phyloP scores from a whole-genome alignment of 2,888 invertebrate species.

The Tachina lurida region DNA sequence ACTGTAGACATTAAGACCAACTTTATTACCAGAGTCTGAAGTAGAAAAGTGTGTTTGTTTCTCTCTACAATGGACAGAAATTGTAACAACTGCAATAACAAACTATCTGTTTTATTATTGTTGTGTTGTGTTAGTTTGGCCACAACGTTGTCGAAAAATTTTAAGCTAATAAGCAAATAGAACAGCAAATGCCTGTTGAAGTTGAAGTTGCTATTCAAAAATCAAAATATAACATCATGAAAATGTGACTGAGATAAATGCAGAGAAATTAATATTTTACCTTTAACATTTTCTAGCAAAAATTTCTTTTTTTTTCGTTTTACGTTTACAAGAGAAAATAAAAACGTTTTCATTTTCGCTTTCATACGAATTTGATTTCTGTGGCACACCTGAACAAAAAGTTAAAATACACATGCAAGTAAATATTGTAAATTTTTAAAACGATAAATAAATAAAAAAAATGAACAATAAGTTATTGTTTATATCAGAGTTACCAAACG shows the following conservation, averaged over 20 bases:
- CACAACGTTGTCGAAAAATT: constrained; percentile 2
- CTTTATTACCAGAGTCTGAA: not conserved
- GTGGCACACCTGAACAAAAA: too few species aligned
- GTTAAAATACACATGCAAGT: too few species aligned
- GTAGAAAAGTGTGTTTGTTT: not conserved
- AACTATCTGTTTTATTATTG: not conserved
- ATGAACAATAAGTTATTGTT: too few species aligned
- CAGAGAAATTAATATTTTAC: not conserved
- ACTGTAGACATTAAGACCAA: not conserved
- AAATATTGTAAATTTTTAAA: too few species aligned
- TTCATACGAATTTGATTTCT: too few species aligned
- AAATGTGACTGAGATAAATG: constrained; percentile 1
- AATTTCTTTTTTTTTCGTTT: not conserved
- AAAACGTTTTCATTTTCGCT: too few species aligned
- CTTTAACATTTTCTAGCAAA: not conserved
- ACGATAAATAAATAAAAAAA: too few species aligned
- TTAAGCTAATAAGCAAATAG: not conserved
- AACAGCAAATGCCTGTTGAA: constrained; percentile 9
- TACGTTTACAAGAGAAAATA: too few species aligned
- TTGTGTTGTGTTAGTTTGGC: not conserved
- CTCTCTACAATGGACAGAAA: not conserved
- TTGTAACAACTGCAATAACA: constrained; percentile 12
- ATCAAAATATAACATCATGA: not conserved
- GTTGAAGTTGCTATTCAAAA: not conserved
- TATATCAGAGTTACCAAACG: too few species aligned